Evolutionary conservation across 2,113 vertebrate species (phyloP).

Genomic region (Setophaga kirtlandii): DNA sequence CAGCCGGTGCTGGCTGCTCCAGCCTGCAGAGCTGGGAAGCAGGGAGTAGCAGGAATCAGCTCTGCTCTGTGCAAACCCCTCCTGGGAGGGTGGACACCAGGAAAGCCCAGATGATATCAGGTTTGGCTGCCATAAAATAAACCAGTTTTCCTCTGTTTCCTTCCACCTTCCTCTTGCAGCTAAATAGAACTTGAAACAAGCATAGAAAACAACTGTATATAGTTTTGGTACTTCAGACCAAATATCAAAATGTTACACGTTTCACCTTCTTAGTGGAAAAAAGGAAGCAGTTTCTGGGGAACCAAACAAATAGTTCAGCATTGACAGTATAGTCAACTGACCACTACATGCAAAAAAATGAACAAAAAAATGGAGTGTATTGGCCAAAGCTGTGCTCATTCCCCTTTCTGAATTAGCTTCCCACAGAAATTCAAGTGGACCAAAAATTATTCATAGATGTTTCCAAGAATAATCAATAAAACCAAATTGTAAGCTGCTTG

Average conservation of each 20-base stretch:
- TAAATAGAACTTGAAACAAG: not conserved
- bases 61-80: not conserved
- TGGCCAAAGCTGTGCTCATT: constrained; percentile 8
- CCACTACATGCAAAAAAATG: not conserved
- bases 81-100: not conserved
- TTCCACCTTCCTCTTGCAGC: not conserved
- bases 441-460: constrained; percentile 20
- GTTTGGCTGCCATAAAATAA: not conserved
- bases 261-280: not conserved
- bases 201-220: not conserved
- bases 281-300: not conserved
- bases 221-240: not conserved
- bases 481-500: constrained; percentile 40
- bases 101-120: not conserved
- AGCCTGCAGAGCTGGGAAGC: not conserved
- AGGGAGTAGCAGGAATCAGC: not conserved
- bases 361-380: not conserved
- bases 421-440: constrained; percentile 20
- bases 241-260: not conserved
- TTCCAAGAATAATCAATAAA: constrained; percentile 53
- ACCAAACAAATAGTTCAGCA: not conserved
- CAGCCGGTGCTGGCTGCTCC: not conserved
- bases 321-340: not conserved
- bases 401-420: constrained; percentile 1
- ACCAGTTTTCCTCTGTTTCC: not conserved